A percentile compares a stretch with the other conserved stretches of the same genome.
Evolutionary conservation across 2,113 vertebrate genomes (phyloP).

Genomic region (Nesoenas mayeri): DNA sequence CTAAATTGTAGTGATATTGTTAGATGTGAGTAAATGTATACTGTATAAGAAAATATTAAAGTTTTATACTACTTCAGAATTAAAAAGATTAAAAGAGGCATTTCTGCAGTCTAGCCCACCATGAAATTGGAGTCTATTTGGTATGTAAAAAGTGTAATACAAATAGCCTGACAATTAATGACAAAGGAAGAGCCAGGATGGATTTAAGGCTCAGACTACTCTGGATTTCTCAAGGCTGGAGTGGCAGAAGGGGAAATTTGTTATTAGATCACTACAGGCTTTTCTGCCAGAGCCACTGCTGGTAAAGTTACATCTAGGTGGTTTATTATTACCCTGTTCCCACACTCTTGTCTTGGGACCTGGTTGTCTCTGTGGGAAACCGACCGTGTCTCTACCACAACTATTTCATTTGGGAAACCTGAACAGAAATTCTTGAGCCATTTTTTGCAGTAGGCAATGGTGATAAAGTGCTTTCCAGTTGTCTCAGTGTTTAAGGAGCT

Average conservation of each 20-base stretch:
- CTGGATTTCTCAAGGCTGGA: slow-evolving; percentile 21
- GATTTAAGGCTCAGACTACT: slow-evolving; percentile 28
- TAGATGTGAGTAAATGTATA: slow-evolving; percentile 66
- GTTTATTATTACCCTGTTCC: slow-evolving; percentile 6
- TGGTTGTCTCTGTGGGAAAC: too few species aligned
- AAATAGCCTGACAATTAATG: slow-evolving; percentile 65
- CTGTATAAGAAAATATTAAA: slow-evolving; percentile 72
- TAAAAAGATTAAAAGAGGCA: slow-evolving; percentile 68
- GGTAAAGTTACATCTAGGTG: slow-evolving; percentile 4
- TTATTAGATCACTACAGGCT: slow-evolving; percentile 42
- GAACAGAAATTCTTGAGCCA: neutral
- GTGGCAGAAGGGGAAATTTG: slow-evolving; percentile 17
- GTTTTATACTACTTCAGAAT: slow-evolving; percentile 69
- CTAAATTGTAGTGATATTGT: slow-evolving; percentile 66
- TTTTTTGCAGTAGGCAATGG: neutral
- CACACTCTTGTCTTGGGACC: neutral
- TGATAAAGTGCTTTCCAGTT: neutral
- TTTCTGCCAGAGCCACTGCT: slow-evolving; percentile 1
- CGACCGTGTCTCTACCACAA: too few species aligned
- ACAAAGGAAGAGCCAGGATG: slow-evolving; percentile 15
- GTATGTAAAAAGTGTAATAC: slow-evolving; percentile 55
- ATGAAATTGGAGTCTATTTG: slow-evolving; percentile 71
- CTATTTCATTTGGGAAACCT: too few species aligned
- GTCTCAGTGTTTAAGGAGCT: neutral
- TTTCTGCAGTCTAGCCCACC: slow-evolving; percentile 64